Base-by-base conservation (phyloP, 2,797 vertebrate species). In the Gymnothorax javanicus region DNA sequence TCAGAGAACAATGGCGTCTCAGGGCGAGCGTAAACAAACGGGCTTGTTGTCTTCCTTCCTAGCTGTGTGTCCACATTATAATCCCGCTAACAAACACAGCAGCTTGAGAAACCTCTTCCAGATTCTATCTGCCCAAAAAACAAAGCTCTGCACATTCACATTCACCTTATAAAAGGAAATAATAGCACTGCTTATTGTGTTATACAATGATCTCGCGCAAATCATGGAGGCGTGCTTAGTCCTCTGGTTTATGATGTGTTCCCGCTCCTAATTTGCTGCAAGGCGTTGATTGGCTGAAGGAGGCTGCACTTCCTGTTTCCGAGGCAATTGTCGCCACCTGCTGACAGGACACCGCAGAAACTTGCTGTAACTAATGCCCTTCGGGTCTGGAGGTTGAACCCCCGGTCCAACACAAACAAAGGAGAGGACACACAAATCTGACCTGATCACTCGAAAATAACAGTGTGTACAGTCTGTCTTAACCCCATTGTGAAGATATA, bases 1-100 rank as follows among this genome's bases (percentile, higher is more conserved):
- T 57, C 8, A n/a, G 15, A 84, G 83, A 60, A 64, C 83, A 64
- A 67, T 84, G 83, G 20, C 12, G 43, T 50, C 59, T 25, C 82
- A 27, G 59, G 33, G 25, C 43, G 59, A 11, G 17, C 75, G 60
- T 52, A 84, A 20, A 84, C 83, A 84, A n/a, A 67, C 60, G 33
- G 57, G 5, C 13, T 43, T 43, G 64, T 60, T 84, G 83, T 84
- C 25, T 73, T 33, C 27, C 13, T 7, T 20, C 17, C 62, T n/a
- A 17, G 3, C 62, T 67, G 62, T 84, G 58, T 69, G 83, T 69
- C 7, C 12, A 27, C 43, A 12, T 84, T 67, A 67, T 43, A 64
- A 58, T 60, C 58, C 27, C 27, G 43, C 20, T 33, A 67, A 67
- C 20, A 43, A 67, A 67, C 33, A 84, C 50, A 84, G 67, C 83